Conservation (phyloP, 2,888 invertebrate genomes). For the Protodeltote pygarga region DNA sequence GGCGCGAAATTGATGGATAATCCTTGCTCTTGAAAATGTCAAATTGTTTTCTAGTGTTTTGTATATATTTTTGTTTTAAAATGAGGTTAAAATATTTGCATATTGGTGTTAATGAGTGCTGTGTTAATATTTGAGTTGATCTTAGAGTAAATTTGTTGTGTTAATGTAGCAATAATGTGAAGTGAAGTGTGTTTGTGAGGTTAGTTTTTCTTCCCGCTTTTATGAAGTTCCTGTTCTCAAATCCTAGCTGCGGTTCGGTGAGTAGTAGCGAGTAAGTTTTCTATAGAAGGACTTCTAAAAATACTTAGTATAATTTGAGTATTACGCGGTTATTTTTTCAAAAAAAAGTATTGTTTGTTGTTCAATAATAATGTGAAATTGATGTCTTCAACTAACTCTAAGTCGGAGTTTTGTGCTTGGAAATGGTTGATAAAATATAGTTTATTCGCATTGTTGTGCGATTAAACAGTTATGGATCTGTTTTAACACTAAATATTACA, state of each 20-base stretch:
- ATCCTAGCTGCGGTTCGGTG: constrained; percentile 77
- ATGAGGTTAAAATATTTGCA: constrained; percentile 21
- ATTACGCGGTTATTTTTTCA: not conserved
- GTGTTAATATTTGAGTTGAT: constrained; percentile 27
- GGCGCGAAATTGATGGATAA: constrained; percentile 52
- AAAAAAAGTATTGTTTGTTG: constrained; percentile 34
- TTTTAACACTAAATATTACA: not conserved
- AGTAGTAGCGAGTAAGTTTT: constrained; percentile 81
- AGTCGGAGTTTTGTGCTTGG: constrained; percentile 26
- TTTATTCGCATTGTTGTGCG: not conserved
- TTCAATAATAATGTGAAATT: constrained; percentile 14
- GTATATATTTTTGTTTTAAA: constrained; percentile 55
- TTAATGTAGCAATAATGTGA: constrained; percentile 50
- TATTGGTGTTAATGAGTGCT: constrained; percentile 29
- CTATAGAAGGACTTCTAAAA: constrained; percentile 70
- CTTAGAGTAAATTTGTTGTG: constrained; percentile 29
- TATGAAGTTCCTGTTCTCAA: constrained; percentile 59
- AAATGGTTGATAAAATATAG: constrained; percentile 32
- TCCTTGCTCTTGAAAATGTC: constrained; percentile 68
- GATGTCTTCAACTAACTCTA: constrained; percentile 28
- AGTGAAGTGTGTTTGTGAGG: constrained; percentile 71
- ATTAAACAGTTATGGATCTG: not conserved
- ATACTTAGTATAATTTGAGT: not conserved
- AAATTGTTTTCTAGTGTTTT: constrained; percentile 78
- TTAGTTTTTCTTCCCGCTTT: constrained; percentile 84